Evolutionary conservation across 2,113 vertebrate genomes (phyloP), one percentile per base, ranked within the genome.

Genomic region (Corythoichthys haematopterus): DNA sequence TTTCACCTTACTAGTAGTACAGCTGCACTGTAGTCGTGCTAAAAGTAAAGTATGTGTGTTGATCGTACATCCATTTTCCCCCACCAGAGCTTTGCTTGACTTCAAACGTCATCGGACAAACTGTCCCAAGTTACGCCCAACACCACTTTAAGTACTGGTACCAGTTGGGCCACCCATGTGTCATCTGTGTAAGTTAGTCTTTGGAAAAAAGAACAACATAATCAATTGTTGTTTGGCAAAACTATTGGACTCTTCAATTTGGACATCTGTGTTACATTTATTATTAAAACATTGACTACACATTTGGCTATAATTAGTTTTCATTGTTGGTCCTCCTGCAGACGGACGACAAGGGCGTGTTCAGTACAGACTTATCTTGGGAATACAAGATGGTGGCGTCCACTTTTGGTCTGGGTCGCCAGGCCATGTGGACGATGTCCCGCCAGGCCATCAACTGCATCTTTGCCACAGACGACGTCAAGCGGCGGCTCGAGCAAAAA

Each of bases 141-240:
- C 98, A 99, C 86, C 98, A 99, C 83, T 98, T 99, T 67, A 92
- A 90, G 71, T 96, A 94, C 84, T 99, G 98, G 98, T 94, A 98
- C 83, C 85, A 84, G 74, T 52, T 90, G 59, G 92, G 89, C 64
- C 98, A 99, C 82, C 95, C 96, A 0, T 88, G 89, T 74, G 92
- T 97, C 40, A 91, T 99, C 45, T 99, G 97, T 86, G 98, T 99
- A 92, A 94, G 96, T 90, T 56, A 0, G 12, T 64, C 20, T 50
- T 64, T 64, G 3, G 20, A 28, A 28, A 28, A 28, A 28, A 28
- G 20, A 28, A 28, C 20, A 28, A 28, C n/a, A 28, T 36, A 43
- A 43, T 43, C 6, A 1, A 40, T 5, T 43, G 6, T 43, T 43
- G 6, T 43, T 43, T 43, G 40, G 40, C 9, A 43, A 43, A 43